A percentile compares a stretch with the other conserved stretches of the same genome.
These are phyloP conservation scores for Apteryx mantelli DNA, from an alignment of 2,113 vertebrate species.

Conservation along the genomic window DNA sequence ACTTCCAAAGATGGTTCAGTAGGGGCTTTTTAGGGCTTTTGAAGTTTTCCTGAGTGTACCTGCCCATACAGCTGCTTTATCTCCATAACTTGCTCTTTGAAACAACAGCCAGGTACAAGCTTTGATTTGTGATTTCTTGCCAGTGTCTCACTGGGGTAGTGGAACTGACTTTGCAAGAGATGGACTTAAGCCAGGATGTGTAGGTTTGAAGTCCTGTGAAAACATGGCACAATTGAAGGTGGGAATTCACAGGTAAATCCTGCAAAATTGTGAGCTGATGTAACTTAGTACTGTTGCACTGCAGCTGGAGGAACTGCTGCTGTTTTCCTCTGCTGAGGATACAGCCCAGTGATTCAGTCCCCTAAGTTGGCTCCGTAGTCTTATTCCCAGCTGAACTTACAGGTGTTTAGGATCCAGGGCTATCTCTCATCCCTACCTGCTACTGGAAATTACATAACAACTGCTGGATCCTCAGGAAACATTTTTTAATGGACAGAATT, in stretches of 20 bases:
- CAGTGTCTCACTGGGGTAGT: neutral
- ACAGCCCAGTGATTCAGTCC: neutral
- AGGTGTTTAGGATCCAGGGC: neutral
- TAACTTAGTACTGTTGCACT: fast-evolving
- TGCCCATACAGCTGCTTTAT: neutral
- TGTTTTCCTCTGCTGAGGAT: neutral
- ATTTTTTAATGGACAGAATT: neutral
- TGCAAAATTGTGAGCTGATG: neutral
- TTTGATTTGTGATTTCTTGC: neutral
- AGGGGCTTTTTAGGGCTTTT: neutral
- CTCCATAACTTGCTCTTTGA: neutral
- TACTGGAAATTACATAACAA: neutral
- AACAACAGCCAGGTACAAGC: neutral
- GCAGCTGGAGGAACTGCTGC: neutral
- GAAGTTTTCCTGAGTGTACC: neutral
- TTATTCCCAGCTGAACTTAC: neutral
- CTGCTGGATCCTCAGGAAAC: neutral
- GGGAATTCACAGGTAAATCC: neutral
- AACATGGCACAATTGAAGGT: neutral
- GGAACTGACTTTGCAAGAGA: neutral
- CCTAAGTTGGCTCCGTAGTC: neutral
- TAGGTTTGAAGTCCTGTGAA: neutral
- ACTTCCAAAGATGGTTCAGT: neutral
- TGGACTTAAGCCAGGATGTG: fast-evolving
- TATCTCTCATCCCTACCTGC: neutral